phyloP scores from a whole-genome alignment of 2,113 vertebrate genomes.

The Poeciliopsis occidentalis region DNA sequence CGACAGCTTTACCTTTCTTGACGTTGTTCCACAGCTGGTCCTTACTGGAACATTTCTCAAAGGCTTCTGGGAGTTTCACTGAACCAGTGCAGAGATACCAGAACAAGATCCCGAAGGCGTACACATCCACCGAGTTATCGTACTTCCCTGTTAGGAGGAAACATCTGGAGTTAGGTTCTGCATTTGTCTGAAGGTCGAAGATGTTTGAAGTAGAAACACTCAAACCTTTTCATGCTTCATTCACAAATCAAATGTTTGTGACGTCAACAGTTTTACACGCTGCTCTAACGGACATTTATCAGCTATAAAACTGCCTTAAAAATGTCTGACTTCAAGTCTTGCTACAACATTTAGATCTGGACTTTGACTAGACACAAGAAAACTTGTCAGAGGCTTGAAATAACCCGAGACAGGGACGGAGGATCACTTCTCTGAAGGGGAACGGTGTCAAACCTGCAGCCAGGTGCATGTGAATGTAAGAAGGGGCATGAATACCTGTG shows the following conservation, averaged over 20 bases:
- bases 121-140: constrained; percentile 97
- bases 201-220: no score
- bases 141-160: constrained; percentile 88
- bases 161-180: neutral
- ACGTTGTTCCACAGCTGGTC: constrained; percentile 99
- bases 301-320: no score
- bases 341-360: no score
- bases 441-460: no score
- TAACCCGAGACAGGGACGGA: no score
- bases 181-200: no score
- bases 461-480: neutral
- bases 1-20: constrained; percentile 85
- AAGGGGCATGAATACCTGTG: constrained; percentile 82
- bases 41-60: constrained; percentile 97
- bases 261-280: no score
- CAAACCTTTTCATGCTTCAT: neutral
- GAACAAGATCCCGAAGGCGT: constrained; percentile 98
- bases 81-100: constrained; percentile 98
- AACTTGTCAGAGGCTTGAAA: no score
- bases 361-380: no score
- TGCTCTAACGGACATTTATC: no score
- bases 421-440: no score
- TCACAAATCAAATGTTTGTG: neutral
- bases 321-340: no score
- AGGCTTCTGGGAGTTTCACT: constrained; percentile 95